A percentile compares a stretch with the other conserved stretches of the same genome.
phyloP scores from a whole-genome alignment of 2,797 vertebrate species.

The Bucorvus abyssinicus region DNA sequence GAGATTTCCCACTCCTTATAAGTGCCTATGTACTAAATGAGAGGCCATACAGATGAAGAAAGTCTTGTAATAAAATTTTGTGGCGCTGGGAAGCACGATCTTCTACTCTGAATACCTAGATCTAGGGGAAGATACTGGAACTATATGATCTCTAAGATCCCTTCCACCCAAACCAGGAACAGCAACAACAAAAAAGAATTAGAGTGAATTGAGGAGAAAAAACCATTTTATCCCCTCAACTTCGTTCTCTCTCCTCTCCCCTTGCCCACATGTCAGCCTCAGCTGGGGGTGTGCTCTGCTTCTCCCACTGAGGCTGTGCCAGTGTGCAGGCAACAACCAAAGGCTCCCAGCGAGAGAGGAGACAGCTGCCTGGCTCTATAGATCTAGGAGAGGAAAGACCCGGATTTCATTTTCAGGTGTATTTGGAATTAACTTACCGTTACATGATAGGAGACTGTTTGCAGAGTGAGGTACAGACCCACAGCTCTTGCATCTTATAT shows the following conservation, averaged over 20 bases:
- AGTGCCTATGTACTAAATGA: neutral
- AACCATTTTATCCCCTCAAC: neutral
- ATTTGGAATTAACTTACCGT: neutral
- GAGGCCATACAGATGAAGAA: neutral
- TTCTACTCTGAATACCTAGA: neutral
- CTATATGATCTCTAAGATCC: neutral
- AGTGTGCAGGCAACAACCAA: neutral
- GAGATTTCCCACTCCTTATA: neutral
- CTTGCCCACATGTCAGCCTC: neutral
- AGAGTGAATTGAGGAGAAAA: neutral
- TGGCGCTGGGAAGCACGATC: neutral
- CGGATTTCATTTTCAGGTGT: neutral
- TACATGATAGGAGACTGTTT: neutral
- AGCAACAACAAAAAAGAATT: neutral
- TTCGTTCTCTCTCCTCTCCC: neutral
- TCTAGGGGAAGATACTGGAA: neutral
- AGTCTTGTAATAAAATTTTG: neutral
- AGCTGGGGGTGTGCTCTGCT: neutral
- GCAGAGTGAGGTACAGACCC: neutral
- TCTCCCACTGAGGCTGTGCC: neutral
- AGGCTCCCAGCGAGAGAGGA: neutral
- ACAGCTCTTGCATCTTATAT: neutral
- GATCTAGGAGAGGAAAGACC: neutral
- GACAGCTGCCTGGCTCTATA: neutral
- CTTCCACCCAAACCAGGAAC: neutral